Conservation (phyloP, 2,888 invertebrate genomes). For the Calliopum simillimum region DNA sequence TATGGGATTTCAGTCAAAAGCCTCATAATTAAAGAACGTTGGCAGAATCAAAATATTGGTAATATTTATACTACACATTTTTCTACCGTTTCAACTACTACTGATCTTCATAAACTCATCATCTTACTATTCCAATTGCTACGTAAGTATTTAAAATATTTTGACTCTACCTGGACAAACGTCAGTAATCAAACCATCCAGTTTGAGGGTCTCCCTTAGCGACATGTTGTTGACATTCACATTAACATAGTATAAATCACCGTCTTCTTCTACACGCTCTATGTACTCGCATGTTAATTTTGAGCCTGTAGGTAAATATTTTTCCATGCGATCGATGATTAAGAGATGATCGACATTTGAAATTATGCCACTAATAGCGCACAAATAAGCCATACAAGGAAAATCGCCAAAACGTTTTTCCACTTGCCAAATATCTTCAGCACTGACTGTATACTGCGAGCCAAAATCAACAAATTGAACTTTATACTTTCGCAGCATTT, state of each 20-base stretch:
- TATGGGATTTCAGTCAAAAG: neutral
- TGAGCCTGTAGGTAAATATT: constrained; percentile 60
- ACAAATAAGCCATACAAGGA: constrained; percentile 79
- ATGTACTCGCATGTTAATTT: constrained; percentile 61
- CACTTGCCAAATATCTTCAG: constrained; percentile 76
- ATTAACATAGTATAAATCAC: constrained; percentile 58
- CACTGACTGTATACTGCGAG: constrained; percentile 75
- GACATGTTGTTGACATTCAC: constrained; percentile 61
- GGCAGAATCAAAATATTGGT: too few relatives aligned
- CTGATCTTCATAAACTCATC: neutral
- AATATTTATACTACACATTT: neutral
- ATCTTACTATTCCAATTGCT: neutral
- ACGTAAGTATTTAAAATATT: neutral
- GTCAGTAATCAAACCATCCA: constrained; percentile 58
- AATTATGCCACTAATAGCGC: constrained; percentile 73
- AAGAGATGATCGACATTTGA: constrained; percentile 69
- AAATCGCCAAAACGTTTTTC: constrained; percentile 75
- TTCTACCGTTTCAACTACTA: neutral
- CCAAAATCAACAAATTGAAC: constrained; percentile 84
- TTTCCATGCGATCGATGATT: constrained; percentile 64
- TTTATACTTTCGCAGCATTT: constrained; percentile 72
- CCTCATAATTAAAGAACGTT: too few relatives aligned
- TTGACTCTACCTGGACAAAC: constrained; percentile 50
- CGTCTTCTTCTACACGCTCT: constrained; percentile 50
- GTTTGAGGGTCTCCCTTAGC: constrained; percentile 56